These are phyloP conservation scores for Pangasius sanitwongsei DNA, from an alignment of 2,797 vertebrate species.

Conservation along the genomic window DNA sequence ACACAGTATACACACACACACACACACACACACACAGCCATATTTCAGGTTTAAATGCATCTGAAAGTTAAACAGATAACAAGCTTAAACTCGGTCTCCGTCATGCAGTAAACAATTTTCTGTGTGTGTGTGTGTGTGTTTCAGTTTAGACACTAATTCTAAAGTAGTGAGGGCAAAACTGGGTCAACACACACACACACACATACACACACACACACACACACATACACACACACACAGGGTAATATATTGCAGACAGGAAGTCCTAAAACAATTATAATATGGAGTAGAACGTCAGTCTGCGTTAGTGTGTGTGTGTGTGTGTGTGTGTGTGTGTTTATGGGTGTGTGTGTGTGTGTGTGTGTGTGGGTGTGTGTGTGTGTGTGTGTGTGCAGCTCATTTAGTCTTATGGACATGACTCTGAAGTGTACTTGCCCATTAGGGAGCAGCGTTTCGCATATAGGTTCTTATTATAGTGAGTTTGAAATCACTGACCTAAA, in stretches of 20 bases:
- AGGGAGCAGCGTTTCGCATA: neutral
- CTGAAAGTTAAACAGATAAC: neutral
- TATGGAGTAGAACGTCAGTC: neutral
- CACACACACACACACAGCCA: neutral
- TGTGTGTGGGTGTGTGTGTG: neutral
- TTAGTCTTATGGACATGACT: neutral
- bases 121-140: neutral
- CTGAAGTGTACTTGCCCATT: neutral
- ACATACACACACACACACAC: neutral
- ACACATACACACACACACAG: slow-evolving; percentile 11
- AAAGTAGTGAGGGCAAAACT: slow-evolving; percentile 19
- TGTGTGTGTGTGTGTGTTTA: neutral
- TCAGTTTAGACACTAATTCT: slow-evolving; percentile 30
- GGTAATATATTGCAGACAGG: slow-evolving; percentile 24
- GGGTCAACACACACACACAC: slow-evolving; percentile 9
- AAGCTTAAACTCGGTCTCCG: neutral
- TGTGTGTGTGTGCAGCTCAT: neutral
- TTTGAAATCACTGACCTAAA: neutral
- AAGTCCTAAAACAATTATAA: slow-evolving; percentile 33
- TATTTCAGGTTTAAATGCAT: neutral
- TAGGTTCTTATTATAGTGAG: neutral
- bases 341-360: too few relatives aligned
- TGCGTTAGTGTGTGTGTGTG: neutral
- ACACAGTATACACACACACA: neutral
- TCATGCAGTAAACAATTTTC: neutral